Percentiles rank a stretch among this genome's conserved stretches.
Conservation (phyloP, 64 coral and sea anemone species). For the Montipora foliosa region DNA sequence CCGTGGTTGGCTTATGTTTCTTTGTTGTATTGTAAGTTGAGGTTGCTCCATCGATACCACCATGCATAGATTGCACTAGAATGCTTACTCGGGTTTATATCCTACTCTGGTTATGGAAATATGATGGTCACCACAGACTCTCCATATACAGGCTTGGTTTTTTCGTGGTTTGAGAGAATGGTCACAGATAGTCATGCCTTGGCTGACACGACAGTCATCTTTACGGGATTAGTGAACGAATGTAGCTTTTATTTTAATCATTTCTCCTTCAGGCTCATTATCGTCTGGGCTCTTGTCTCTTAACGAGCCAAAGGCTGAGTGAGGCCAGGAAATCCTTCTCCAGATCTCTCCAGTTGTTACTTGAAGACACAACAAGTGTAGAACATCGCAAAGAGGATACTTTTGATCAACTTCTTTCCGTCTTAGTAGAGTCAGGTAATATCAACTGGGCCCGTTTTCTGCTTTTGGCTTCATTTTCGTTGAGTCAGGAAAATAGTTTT, state of each 20-base stretch:
- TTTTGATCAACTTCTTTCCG: conserved; percentile 27
- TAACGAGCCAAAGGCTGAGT: background rate
- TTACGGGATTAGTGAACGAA: background rate
- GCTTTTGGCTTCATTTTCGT: background rate
- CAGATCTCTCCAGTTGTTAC: conserved; percentile 1
- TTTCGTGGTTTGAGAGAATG: too few relatives aligned
- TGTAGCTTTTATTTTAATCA: background rate
- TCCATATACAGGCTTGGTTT: too few relatives aligned
- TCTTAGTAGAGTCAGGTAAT: background rate
- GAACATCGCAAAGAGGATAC: conserved; percentile 10
- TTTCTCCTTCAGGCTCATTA: conserved; percentile 10
- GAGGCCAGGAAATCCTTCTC: background rate
- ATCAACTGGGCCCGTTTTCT: background rate
- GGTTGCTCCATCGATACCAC: too few relatives aligned
- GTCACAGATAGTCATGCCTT: too few relatives aligned
- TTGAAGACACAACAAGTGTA: background rate
- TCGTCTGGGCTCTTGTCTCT: background rate
- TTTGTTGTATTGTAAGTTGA: too few relatives aligned
- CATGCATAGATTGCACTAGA: too few relatives aligned
- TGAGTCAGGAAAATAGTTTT: background rate
- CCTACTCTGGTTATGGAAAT: too few relatives aligned
- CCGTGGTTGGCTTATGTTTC: too few relatives aligned
- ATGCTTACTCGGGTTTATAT: too few relatives aligned
- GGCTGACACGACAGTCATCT: too few relatives aligned
- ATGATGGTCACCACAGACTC: too few relatives aligned